Evolutionary conservation across 2,888 invertebrate genomes (phyloP).

Genomic region (Aphidoletes aphidimyza): DNA sequence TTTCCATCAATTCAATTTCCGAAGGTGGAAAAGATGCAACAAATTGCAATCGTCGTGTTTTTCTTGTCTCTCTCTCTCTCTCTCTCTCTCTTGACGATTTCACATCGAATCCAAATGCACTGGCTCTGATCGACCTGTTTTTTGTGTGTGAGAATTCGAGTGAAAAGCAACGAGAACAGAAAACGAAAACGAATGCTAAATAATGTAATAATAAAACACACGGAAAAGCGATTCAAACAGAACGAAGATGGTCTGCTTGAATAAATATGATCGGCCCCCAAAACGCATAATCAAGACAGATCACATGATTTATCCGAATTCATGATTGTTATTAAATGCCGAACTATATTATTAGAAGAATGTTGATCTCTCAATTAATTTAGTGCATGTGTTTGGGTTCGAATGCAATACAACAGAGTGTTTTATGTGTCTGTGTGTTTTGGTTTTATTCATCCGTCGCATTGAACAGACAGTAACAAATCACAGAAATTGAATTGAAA

Average conservation of each 20-base stretch:
- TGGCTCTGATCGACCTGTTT: not conserved
- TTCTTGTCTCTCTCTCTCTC: not conserved
- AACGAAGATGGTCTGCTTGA: not conserved
- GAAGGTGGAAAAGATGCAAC: not conserved
- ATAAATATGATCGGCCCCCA: not conserved
- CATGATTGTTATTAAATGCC: slow-evolving; percentile 49
- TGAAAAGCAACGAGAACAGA: no score
- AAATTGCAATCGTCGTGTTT: no score
- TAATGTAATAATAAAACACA: no score
- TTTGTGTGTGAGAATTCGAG: not conserved
- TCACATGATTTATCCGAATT: slow-evolving; percentile 51
- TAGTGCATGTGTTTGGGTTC: no score
- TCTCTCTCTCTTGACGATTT: not conserved
- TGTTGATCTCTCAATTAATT: slow-evolving; percentile 54
- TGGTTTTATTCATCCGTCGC: slow-evolving; percentile 14
- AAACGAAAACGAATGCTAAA: not conserved
- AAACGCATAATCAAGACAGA: slow-evolving; percentile 2
- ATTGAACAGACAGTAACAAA: not conserved
- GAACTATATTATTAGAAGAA: slow-evolving; percentile 34
- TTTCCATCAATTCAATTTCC: not conserved
- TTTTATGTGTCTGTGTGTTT: not conserved
- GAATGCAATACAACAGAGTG: not conserved
- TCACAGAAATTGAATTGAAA: not conserved
- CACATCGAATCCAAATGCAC: no score
- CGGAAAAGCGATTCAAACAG: no score